Base-by-base conservation (phyloP, 2,113 vertebrate genomes). In the Channa maculata region DNA sequence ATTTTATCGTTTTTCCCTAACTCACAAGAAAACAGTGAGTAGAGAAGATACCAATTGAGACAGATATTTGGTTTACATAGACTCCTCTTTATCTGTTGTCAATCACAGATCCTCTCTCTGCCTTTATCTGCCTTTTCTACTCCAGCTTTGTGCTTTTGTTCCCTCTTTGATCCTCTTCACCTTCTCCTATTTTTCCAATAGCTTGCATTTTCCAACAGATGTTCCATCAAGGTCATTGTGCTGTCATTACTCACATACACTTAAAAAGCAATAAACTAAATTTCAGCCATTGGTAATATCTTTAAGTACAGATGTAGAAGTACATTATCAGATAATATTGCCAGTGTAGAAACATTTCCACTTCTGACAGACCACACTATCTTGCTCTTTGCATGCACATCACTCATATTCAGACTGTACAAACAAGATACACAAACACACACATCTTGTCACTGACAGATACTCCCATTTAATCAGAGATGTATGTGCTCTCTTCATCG, bases 11-110 rank as follows among this genome's bases (percentile, higher is more conserved):
- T 45, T 74, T 61, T 41, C 24, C 24, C 1, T 12, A 51, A 13
- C 5, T 38, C 7, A 9, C 6, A 37, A 24, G 14, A 50, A 50
- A 14, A 34, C 24, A 24, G 24, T 24, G 24, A 24, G 24, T 24
- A 24, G 24, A 24, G 24, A 24, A 24, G 24, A 24, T 24, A 24
- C 24, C 24, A 50, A 49, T 11, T 61, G 57, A 52, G 38, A 6
- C 34, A 15, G 61, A 43, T 86, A 75, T 82, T 79, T 82, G 14
- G 54, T 85, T 43, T 77, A 24, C n/a, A 5, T 11, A 9, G 13
- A 61, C 13, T 2, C 11, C 45, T 54, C 36, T 46, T 54, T 65
- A 57, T 77, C 75, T 1, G 41, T 10, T 51, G 14, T 55, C 74
- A 46, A 39, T 57, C 46, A 67, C n/a, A 62, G 8, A 39, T n/a